These are phyloP conservation scores for Seladonia tumulorum DNA, from an alignment of 2,888 invertebrate genomes.

Conservation along the genomic window DNA sequence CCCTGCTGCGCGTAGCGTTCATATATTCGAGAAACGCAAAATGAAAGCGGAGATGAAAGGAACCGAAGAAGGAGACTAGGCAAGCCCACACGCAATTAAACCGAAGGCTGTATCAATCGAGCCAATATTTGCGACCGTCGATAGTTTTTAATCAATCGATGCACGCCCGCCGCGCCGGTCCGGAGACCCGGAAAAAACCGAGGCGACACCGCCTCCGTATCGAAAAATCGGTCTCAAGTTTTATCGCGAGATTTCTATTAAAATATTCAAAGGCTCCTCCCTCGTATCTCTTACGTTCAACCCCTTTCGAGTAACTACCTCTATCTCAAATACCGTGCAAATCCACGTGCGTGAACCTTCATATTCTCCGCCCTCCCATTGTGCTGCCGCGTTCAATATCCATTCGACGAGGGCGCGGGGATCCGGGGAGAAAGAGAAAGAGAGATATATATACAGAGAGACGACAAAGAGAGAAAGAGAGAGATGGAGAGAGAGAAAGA, in stretches of 20 bases:
- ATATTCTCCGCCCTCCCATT: background rate
- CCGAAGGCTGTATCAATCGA: background rate
- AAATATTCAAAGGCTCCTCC: background rate
- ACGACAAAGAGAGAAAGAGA: too few relatives aligned
- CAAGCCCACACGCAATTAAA: background rate
- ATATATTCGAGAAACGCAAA: background rate
- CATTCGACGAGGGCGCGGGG: conserved; percentile 14
- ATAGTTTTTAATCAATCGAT: conserved; percentile 5
- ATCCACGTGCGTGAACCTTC: conserved; percentile 29
- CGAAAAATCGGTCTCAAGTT: background rate
- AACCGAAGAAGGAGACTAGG: background rate
- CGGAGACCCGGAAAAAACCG: background rate
- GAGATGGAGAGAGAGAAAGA: background rate
- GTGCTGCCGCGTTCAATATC: conserved; percentile 18
- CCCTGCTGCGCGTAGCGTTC: background rate
- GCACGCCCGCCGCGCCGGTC: background rate
- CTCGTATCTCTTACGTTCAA: conserved; percentile 5
- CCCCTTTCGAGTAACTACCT: background rate
- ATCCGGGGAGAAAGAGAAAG: background rate
- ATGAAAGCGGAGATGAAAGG: background rate
- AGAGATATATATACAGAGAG: too few relatives aligned
- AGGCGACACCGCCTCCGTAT: background rate
- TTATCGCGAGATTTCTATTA: background rate
- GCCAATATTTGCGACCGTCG: background rate
- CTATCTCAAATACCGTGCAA: conserved; percentile 11